These are phyloP conservation scores for Zaprionus davidi DNA, from an alignment of 1,140 invertebrate species.

Conservation along the genomic window DNA sequence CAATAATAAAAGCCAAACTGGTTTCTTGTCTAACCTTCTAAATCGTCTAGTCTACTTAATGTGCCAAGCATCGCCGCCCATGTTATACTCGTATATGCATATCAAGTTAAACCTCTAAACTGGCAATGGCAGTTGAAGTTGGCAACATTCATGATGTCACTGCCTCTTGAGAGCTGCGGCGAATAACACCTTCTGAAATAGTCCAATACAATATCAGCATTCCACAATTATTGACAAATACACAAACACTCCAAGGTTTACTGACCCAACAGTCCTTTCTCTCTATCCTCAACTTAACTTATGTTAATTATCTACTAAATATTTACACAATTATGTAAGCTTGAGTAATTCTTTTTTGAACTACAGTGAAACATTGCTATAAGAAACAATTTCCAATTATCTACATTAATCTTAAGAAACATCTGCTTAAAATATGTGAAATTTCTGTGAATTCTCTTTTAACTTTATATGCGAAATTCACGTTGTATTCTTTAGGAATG, in stretches of 20 bases:
- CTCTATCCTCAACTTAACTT: constrained; percentile 27
- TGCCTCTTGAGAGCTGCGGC: background rate
- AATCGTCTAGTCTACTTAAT: constrained; percentile 73
- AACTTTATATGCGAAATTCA: background rate
- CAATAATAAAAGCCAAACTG: constrained; percentile 29
- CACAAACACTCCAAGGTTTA: constrained; percentile 25
- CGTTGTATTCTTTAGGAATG: background rate
- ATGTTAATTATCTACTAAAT: constrained; percentile 61
- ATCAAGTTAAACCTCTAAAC: constrained; percentile 65
- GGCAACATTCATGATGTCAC: constrained; percentile 41
- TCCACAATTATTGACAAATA: constrained; percentile 9
- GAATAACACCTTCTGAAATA: constrained; percentile 18
- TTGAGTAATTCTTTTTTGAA: background rate
- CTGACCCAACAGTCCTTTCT: constrained; percentile 32
- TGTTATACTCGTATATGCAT: constrained; percentile 63
- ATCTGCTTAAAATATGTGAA: background rate
- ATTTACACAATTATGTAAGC: constrained; percentile 56
- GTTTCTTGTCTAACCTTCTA: constrained; percentile 71
- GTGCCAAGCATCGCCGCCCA: constrained; percentile 60
- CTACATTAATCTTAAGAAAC: background rate
- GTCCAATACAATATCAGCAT: background rate
- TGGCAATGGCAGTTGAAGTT: constrained; percentile 39
- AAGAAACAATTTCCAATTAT: background rate
- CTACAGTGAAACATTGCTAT: background rate
- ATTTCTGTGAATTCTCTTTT: background rate